These are phyloP conservation scores for Andrena trimmerana DNA, from an alignment of 2,888 invertebrate species.

Conservation along the genomic window DNA sequence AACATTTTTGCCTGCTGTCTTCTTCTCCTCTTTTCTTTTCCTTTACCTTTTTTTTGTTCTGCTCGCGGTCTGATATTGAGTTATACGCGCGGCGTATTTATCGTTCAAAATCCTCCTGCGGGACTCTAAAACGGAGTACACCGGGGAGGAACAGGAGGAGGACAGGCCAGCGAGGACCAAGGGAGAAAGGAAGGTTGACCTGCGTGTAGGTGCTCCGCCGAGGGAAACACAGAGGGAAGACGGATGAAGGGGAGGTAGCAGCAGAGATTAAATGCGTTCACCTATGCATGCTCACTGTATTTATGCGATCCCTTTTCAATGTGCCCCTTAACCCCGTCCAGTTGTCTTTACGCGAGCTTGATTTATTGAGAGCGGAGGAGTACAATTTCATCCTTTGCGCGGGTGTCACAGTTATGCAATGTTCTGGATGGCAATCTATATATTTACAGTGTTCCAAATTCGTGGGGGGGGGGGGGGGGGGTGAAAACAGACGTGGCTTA, in stretches of 20 bases:
- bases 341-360: not conserved
- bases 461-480: too few relatives aligned
- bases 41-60: too few relatives aligned
- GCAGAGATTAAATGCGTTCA: conserved; percentile 48
- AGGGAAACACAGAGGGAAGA: conserved; percentile 25
- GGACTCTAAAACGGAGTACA: conserved; percentile 44
- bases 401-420: too few relatives aligned
- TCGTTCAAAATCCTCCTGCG: conserved; percentile 77
- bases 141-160: conserved; percentile 36
- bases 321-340: conserved; percentile 3
- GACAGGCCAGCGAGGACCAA: conserved; percentile 26
- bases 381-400: not conserved
- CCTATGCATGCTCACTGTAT: conserved; percentile 28
- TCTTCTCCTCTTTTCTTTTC: conserved; percentile 66
- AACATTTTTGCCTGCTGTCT: conserved; percentile 81
- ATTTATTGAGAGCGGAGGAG: not conserved
- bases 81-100: conserved; percentile 82
- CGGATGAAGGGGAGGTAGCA: conserved; percentile 33
- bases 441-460: too few relatives aligned
- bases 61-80: conserved; percentile 80
- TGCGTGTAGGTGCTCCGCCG: conserved; percentile 26
- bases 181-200: conserved; percentile 22
- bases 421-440: too few relatives aligned
- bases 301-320: conserved; percentile 18
- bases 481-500: too few relatives aligned